Percentiles rank a stretch among this genome's conserved stretches.
Conservation (phyloP, 2,888 invertebrate species). For the Xestia xanthographa region DNA sequence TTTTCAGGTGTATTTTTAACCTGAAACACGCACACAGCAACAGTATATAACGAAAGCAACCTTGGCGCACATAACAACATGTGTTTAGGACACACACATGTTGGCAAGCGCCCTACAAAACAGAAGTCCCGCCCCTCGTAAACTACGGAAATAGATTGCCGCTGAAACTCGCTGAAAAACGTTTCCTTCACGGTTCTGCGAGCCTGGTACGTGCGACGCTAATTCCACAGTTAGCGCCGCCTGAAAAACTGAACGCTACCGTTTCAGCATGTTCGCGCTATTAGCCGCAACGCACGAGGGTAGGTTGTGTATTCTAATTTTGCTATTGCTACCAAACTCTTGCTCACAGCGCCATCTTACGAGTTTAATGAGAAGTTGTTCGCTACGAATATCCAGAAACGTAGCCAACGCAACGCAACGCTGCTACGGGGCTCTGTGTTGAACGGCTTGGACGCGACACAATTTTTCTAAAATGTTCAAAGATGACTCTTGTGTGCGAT, state of each 20-base stretch:
- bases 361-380: constrained; percentile 18
- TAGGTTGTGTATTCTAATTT: constrained; percentile 27
- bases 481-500: constrained; percentile 49
- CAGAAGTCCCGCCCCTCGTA: constrained; percentile 62
- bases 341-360: constrained; percentile 58
- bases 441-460: not conserved
- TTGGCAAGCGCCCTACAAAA: constrained; percentile 42
- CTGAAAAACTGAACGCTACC: constrained; percentile 73
- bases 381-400: not conserved
- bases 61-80: constrained; percentile 28
- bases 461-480: constrained; percentile 18
- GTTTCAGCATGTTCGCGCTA: constrained; percentile 63
- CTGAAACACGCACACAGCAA: constrained; percentile 41
- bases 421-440: not conserved
- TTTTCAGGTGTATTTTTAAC: constrained; percentile 33
- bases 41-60: constrained; percentile 28
- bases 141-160: constrained; percentile 67
- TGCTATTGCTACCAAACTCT: not conserved
- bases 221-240: constrained; percentile 83
- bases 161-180: constrained; percentile 79
- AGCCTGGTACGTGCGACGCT: constrained; percentile 83
- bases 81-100: constrained; percentile 28
- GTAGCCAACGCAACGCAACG: not conserved
- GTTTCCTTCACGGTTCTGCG: constrained; percentile 71
- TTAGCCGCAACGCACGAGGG: constrained; percentile 54